A percentile compares a stretch with the other conserved stretches of the same genome.
Conservation (phyloP, 2,113 vertebrate genomes). For the Phylloscopus trochiloides region DNA sequence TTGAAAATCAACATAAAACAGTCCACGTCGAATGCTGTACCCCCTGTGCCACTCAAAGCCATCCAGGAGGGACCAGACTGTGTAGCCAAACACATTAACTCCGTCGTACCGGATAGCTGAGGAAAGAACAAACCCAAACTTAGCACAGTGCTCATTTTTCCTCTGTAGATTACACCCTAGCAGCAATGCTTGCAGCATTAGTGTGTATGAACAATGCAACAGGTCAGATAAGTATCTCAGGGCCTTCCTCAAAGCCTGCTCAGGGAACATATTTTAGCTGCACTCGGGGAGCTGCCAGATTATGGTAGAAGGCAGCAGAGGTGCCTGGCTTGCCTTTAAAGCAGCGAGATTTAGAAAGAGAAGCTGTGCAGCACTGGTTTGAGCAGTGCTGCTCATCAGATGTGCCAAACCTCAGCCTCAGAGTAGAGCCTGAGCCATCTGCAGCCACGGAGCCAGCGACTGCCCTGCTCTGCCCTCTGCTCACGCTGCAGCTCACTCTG, state of each 20-base stretch:
- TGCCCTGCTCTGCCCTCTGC: neutral
- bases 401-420: rapidly evolving
- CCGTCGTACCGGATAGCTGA: slow-evolving; percentile 86
- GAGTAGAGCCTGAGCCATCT: neutral
- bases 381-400: neutral
- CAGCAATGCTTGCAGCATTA: neutral
- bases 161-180: neutral
- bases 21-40: slow-evolving; percentile 87
- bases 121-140: slow-evolving; percentile 31
- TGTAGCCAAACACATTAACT: slow-evolving; percentile 92
- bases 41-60: slow-evolving; percentile 95
- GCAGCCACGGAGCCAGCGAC: neutral
- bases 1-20: slow-evolving; percentile 93
- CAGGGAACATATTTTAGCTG: neutral
- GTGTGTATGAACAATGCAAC: neutral
- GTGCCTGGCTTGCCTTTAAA: neutral
- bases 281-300: neutral
- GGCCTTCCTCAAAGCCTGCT: neutral
- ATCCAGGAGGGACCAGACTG: slow-evolving; percentile 93
- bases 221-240: neutral
- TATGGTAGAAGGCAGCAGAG: neutral
- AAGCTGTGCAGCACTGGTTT: neutral
- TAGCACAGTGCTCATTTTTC: neutral
- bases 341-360: neutral
- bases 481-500: rapidly evolving